A percentile compares a stretch with the other conserved stretches of the same genome.
Evolutionary conservation across 2,797 vertebrate species (phyloP).

Genomic region (Oryzias dopingdopingensis): DNA sequence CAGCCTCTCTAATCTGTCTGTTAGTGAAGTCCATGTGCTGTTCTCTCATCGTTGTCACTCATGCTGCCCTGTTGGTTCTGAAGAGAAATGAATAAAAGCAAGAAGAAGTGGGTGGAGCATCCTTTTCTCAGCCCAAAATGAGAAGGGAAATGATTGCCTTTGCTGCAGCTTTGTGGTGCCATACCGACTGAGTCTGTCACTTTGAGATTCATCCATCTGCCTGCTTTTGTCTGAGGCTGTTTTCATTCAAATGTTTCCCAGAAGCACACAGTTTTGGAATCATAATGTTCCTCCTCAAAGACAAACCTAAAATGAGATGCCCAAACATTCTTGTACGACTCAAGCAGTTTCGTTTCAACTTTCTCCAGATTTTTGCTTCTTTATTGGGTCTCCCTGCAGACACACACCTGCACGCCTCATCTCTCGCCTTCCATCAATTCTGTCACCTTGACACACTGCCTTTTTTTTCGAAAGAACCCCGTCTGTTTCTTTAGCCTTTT

Average conservation of each 20-base stretch:
- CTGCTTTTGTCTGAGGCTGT: conserved; percentile 14
- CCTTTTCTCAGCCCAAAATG: conserved; percentile 1
- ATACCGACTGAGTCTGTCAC: conserved; percentile 38
- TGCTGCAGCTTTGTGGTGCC: no score
- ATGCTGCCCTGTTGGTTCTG: conserved; percentile 33
- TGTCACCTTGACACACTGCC: conserved; percentile 27
- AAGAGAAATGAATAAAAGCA: conserved; percentile 25
- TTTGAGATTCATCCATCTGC: conserved; percentile 39
- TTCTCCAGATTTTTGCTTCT: conserved; percentile 11
- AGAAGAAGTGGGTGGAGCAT: conserved; percentile 15
- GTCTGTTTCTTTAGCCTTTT: conserved; percentile 37
- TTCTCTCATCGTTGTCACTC: conserved; percentile 15
- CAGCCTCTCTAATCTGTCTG: conserved; percentile 52
- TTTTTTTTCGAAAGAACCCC: background rate
- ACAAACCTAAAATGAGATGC: background rate
- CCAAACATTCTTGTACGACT: background rate
- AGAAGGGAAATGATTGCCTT: background rate
- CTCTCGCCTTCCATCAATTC: conserved; percentile 9
- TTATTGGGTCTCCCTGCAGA: conserved; percentile 7
- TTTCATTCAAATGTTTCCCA: conserved; percentile 37
- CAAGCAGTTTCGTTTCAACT: conserved; percentile 9
- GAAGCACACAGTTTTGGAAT: conserved; percentile 25
- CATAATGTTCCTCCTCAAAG: conserved; percentile 35
- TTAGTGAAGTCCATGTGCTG: conserved; percentile 30
- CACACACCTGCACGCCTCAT: conserved; percentile 32